These are phyloP conservation scores for Parthenolecanium corni DNA, from an alignment of 2,888 invertebrate species.

Conservation along the genomic window DNA sequence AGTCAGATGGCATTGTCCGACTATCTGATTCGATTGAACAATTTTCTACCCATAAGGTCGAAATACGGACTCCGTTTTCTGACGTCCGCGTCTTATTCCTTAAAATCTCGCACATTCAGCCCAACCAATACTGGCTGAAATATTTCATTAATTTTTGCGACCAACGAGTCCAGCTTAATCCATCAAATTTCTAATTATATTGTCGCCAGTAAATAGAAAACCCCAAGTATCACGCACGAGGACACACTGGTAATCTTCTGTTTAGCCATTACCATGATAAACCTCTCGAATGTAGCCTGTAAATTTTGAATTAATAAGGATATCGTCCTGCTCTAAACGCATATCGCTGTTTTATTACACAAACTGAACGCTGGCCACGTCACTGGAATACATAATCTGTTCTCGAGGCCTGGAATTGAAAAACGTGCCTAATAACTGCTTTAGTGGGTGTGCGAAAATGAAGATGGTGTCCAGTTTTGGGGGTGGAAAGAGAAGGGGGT, in stretches of 20 bases:
- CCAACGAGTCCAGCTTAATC: no score
- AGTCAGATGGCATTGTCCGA: no score
- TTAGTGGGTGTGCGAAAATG: background rate
- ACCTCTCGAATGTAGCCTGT: constrained; percentile 8
- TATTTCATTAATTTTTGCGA: no score
- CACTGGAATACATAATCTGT: constrained; percentile 19
- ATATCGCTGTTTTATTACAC: constrained; percentile 16
- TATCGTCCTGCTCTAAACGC: constrained; percentile 10
- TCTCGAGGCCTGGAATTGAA: background rate
- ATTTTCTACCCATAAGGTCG: no score
- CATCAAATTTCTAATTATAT: no score
- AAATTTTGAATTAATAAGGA: constrained; percentile 25
- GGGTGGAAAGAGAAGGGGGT: background rate
- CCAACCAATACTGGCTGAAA: no score
- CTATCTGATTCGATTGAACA: no score
- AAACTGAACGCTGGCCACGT: background rate
- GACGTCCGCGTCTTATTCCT: no score
- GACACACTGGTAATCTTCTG: background rate
- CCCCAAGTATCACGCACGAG: background rate
- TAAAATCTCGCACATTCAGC: no score
- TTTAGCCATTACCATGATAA: constrained; percentile 16
- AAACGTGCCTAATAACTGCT: constrained; percentile 3
- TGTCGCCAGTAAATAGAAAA: no score
- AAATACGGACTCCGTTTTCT: no score
- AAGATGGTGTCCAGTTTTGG: background rate